phyloP scores from a whole-genome alignment of 2,113 vertebrate species.

The Otis tarda region DNA sequence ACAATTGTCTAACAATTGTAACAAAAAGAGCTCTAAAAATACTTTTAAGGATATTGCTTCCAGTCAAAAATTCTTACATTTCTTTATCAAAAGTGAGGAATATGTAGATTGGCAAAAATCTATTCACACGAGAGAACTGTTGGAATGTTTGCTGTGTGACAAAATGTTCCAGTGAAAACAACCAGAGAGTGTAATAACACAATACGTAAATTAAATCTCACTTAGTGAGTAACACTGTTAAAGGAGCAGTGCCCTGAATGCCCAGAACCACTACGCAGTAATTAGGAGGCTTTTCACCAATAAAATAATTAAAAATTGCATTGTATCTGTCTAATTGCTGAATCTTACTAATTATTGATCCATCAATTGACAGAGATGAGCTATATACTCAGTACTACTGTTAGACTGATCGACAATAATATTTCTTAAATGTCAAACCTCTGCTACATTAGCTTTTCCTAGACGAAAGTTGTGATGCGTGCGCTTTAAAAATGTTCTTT shows the following conservation, averaged over 20 bases:
- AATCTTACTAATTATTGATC: not conserved
- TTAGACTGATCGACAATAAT: not conserved
- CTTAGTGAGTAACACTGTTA: not conserved
- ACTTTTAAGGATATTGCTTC: not conserved
- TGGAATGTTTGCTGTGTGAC: not conserved
- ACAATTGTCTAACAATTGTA: not conserved
- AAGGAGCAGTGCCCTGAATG: not conserved
- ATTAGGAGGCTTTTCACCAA: not conserved
- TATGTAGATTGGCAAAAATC: not conserved
- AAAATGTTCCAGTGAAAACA: not conserved
- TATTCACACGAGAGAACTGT: not conserved
- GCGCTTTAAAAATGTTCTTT: not conserved
- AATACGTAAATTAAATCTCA: not conserved
- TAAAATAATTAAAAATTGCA: constrained; percentile 5
- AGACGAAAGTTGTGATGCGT: not conserved
- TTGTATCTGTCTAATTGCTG: not conserved
- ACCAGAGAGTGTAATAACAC: not conserved
- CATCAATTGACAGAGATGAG: not conserved
- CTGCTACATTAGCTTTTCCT: not conserved
- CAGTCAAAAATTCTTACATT: not conserved
- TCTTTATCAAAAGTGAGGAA: not conserved
- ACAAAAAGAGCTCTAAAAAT: not conserved
- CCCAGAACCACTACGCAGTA: not conserved
- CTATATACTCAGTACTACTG: not conserved
- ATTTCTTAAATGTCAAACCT: not conserved